phyloP scores from a whole-genome alignment of 1,140 invertebrate genomes.

The Cherax destructor region DNA sequence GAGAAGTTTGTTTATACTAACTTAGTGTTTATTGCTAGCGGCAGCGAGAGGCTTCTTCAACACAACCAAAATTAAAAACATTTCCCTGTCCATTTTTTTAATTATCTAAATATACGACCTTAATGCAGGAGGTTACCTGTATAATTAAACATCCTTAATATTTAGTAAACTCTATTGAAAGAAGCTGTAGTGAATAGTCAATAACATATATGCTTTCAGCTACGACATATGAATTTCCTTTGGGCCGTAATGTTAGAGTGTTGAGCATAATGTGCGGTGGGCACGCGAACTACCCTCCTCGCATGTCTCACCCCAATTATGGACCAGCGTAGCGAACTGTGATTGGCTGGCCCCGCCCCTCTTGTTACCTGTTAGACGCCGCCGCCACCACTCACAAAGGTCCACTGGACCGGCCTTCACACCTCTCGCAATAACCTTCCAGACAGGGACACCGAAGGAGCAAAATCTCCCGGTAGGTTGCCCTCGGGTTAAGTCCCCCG shows the following conservation, averaged over 20 bases:
- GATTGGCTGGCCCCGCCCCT: slow-evolving; percentile 59
- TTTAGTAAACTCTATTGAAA: not conserved
- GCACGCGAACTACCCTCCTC: slow-evolving; percentile 42
- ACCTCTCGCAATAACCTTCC: not conserved
- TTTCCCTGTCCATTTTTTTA: not conserved
- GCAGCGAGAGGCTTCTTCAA: not conserved
- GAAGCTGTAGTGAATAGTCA: slow-evolving; percentile 34
- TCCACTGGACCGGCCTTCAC: not conserved
- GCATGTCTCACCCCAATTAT: slow-evolving; percentile 57
- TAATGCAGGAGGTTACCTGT: not conserved
- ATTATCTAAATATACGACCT: too few relatives aligned
- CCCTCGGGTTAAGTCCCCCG: not conserved
- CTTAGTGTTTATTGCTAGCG: not conserved
- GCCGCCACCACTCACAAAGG: slow-evolving; percentile 15
- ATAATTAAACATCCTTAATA: not conserved
- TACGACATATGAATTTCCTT: slow-evolving; percentile 59
- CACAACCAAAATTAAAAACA: not conserved
- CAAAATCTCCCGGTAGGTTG: not conserved
- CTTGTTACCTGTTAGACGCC: slow-evolving; percentile 65
- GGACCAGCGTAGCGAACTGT: slow-evolving; percentile 60
- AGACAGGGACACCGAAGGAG: not conserved
- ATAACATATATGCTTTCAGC: slow-evolving; percentile 44
- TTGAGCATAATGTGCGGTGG: not conserved
- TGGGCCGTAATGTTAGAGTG: slow-evolving; percentile 32
- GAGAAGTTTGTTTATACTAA: not conserved